Evolutionary conservation across 2,113 vertebrate genomes (phyloP).

Genomic region (Mastomys natalensis): DNA sequence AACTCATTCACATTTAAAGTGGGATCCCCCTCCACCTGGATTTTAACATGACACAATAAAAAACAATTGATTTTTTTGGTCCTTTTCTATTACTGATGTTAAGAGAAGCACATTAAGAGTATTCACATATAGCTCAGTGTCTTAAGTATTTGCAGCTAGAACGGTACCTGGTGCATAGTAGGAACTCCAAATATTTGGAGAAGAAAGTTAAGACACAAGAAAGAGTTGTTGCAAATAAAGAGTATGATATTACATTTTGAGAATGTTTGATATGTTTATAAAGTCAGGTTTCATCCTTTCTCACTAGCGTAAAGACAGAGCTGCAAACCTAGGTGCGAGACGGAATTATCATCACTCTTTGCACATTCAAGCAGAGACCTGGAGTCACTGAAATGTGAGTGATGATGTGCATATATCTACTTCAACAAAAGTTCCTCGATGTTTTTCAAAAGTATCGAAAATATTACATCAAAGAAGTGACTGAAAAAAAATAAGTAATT

Average conservation of each 20-base stretch:
- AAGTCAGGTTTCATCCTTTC: neutral
- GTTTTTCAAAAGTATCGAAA: neutral
- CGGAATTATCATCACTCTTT: constrained; percentile 46
- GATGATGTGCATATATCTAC: neutral
- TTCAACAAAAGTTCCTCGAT: constrained; percentile 27
- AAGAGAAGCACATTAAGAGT: neutral
- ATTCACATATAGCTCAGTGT: neutral
- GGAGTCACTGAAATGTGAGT: constrained; percentile 41
- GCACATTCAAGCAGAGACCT: constrained; percentile 19
- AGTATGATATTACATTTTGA: neutral
- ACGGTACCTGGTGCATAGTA: neutral
- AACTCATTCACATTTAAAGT: neutral
- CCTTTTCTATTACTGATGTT: neutral
- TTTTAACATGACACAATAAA: neutral
- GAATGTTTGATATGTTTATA: neutral
- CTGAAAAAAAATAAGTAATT: neutral
- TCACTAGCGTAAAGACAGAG: neutral
- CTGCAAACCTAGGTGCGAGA: constrained; percentile 7
- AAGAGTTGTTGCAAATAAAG: neutral
- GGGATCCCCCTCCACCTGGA: neutral
- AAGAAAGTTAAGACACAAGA: neutral
- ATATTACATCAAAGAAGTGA: neutral
- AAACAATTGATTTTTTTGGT: neutral
- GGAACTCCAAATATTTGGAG: neutral
- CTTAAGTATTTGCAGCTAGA: neutral